Conservation (phyloP, 2,113 vertebrate species). For the Struthidea cinerea region DNA sequence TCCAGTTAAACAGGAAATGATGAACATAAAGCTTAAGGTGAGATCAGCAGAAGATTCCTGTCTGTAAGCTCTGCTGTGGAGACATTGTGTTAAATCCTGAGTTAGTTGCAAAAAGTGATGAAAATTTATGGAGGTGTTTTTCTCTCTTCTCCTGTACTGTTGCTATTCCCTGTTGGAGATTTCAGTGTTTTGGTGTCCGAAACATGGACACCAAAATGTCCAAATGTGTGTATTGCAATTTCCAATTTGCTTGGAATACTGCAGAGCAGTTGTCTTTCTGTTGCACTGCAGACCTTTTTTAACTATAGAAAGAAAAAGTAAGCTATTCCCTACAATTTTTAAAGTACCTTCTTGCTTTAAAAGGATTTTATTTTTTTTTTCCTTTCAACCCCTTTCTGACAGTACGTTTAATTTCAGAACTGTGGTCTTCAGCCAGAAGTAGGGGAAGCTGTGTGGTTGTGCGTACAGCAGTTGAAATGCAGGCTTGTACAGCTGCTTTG, state of each 20-base stretch:
- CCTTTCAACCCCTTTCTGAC: not conserved
- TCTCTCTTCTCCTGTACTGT: not conserved
- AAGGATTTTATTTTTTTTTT: not conserved
- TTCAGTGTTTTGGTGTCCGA: not conserved
- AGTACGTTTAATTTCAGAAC: not conserved
- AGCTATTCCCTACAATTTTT: not conserved
- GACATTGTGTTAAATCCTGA: not conserved
- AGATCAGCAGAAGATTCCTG: slow-evolving; percentile 9
- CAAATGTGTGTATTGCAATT: not conserved
- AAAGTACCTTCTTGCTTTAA: not conserved
- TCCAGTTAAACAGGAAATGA: slow-evolving; percentile 17
- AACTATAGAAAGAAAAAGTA: not conserved
- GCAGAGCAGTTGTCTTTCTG: not conserved
- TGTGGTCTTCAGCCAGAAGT: accelerated
- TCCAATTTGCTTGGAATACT: not conserved
- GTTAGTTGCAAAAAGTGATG: not conserved
- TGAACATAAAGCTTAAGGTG: not conserved
- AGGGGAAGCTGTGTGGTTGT: not conserved
- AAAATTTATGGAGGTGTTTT: not conserved
- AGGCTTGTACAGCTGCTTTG: not conserved
- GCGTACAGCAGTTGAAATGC: not conserved
- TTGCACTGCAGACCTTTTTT: not conserved
- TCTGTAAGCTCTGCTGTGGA: not conserved
- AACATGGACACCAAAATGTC: not conserved
- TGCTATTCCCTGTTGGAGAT: not conserved